Evolutionary conservation across 2,888 invertebrate species (phyloP).

Genomic region (Gerris lacustris): DNA sequence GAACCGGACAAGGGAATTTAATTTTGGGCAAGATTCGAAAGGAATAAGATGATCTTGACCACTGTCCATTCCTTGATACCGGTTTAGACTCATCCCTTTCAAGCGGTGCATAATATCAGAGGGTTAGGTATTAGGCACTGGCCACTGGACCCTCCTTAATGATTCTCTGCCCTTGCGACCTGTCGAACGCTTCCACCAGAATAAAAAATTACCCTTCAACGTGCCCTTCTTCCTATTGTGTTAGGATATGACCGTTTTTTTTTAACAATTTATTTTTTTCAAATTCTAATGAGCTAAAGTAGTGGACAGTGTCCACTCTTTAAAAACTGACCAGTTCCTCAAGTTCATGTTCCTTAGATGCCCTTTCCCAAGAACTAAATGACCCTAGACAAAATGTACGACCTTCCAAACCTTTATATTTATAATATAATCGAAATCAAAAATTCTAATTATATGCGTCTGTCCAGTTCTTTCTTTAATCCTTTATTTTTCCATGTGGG

Average conservation of each 20-base stretch:
- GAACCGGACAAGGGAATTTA: neutral
- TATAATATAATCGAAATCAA: neutral
- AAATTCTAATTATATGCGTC: slow-evolving; percentile 5
- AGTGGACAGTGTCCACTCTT: neutral
- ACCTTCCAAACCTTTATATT: neutral
- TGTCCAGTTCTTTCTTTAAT: neutral
- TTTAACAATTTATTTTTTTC: neutral
- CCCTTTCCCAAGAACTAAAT: slow-evolving; percentile 1
- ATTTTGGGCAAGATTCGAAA: neutral
- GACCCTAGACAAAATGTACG: neutral
- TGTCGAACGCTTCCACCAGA: neutral
- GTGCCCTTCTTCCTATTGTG: slow-evolving; percentile 1
- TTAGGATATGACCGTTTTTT: slow-evolving; percentile 2
- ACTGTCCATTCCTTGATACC: neutral
- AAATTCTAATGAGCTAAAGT: neutral
- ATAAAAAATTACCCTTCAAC: slow-evolving; percentile 1
- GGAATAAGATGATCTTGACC: neutral
- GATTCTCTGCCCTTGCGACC: neutral
- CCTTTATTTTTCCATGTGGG: no score
- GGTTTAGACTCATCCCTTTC: neutral
- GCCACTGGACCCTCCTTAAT: neutral
- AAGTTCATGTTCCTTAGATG: neutral
- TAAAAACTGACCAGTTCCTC: neutral
- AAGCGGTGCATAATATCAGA: neutral
- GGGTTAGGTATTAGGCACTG: neutral